Evolutionary conservation across 1,140 invertebrate species (phyloP).

Genomic region (Sycophaga agraensis): DNA sequence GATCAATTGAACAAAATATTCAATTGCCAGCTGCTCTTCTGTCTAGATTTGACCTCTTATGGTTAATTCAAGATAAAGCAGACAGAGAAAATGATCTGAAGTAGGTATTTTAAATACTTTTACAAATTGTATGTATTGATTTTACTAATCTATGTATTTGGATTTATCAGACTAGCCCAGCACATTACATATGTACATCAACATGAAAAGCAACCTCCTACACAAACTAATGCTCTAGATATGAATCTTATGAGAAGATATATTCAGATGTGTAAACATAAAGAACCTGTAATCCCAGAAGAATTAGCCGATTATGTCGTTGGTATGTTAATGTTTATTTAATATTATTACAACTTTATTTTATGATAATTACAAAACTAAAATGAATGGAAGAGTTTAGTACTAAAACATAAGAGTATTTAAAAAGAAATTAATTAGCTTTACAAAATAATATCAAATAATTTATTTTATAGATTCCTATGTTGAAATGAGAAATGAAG

Average conservation of each 20-base stretch:
- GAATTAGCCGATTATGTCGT: constrained; percentile 90
- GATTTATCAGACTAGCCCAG: constrained; percentile 75
- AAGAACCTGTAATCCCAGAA: constrained; percentile 83
- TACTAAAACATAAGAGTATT: background rate
- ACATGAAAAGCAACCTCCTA: constrained; percentile 83
- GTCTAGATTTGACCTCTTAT: constrained; percentile 96
- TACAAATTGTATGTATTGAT: no score
- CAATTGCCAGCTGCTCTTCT: constrained; percentile 96
- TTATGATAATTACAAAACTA: background rate
- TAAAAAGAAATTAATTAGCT: background rate
- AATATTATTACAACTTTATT: background rate
- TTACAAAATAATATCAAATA: background rate
- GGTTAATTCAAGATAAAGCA: constrained; percentile 95
- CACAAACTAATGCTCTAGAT: constrained; percentile 74
- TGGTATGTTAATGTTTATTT: constrained; percentile 64
- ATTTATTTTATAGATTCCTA: constrained; percentile 67
- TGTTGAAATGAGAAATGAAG: constrained; percentile 90
- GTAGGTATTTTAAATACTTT: constrained; percentile 42
- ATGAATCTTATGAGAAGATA: constrained; percentile 95
- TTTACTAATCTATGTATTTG: background rate
- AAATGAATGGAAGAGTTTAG: background rate
- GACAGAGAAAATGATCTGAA: constrained; percentile 89
- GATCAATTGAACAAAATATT: constrained; percentile 95
- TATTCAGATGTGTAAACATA: constrained; percentile 87
- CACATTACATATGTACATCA: constrained; percentile 99